A percentile compares a stretch with the other conserved stretches of the same genome.
Evolutionary conservation across 37 sponge, comb jelly and placozoan genomes (phyloP).

Genomic region (Ianthella basta): DNA sequence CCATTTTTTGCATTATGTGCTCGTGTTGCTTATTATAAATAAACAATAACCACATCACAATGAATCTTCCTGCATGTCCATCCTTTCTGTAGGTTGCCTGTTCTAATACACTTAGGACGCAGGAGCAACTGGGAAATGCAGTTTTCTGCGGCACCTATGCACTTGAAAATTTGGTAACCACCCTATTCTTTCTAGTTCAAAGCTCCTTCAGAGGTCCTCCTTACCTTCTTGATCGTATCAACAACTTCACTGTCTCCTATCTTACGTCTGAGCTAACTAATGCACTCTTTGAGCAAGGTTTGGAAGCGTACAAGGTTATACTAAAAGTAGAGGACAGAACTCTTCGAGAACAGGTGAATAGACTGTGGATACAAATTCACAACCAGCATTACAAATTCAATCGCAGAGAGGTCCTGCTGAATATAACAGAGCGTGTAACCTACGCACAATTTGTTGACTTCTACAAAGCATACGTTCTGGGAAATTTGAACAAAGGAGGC

Average conservation of each 20-base stretch:
- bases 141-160: slow-evolving; percentile 44
- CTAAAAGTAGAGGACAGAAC: slow-evolving; percentile 39
- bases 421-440: slow-evolving; percentile 17
- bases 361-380: slow-evolving; percentile 58
- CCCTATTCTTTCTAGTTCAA: slow-evolving; percentile 68
- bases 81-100: slow-evolving; percentile 78
- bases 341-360: slow-evolving; percentile 38
- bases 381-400: slow-evolving; percentile 58
- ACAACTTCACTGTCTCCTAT: slow-evolving; percentile 43
- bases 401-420: slow-evolving; percentile 26
- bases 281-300: not conserved
- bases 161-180: slow-evolving; percentile 9
- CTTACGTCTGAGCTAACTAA: not conserved
- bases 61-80: no score
- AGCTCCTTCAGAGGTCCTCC: slow-evolving; percentile 58
- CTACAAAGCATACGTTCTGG: slow-evolving; percentile 49
- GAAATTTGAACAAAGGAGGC: no score
- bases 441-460: slow-evolving; percentile 32
- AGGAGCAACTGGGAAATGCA: slow-evolving; percentile 83
- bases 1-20: no score
- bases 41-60: no score
- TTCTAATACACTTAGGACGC: slow-evolving; percentile 76
- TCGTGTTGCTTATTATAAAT: no score
- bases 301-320: not conserved
- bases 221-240: slow-evolving; percentile 38